Percentiles rank a stretch among this genome's conserved stretches.
Evolutionary conservation across 2,888 invertebrate genomes (phyloP).

Genomic region (Drosophila anomalipes): DNA sequence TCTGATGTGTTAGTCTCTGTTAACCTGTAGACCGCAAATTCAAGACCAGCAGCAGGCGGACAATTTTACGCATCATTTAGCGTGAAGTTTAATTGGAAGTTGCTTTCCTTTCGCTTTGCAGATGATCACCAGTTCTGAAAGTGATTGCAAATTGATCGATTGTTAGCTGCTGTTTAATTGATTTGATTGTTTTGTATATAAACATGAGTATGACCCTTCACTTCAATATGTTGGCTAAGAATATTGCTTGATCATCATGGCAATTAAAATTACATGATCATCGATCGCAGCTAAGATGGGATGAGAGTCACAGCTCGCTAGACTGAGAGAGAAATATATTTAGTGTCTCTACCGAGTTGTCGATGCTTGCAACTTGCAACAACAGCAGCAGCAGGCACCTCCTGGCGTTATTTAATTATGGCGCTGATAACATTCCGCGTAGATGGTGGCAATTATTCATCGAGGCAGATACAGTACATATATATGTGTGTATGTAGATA

Average conservation of each 20-base stretch:
- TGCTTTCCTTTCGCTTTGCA: conserved; percentile 48
- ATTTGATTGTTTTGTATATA: conserved; percentile 67
- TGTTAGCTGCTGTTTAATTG: conserved; percentile 68
- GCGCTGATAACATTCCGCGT: conserved; percentile 85
- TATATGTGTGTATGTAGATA: not conserved
- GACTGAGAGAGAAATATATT: not conserved
- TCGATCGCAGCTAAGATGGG: conserved; percentile 36
- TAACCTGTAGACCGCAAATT: conserved; percentile 39
- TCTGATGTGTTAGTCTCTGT: not conserved
- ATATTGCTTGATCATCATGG: conserved; percentile 59
- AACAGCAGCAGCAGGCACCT: conserved; percentile 55
- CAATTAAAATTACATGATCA: conserved; percentile 67
- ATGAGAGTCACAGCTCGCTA: too few relatives aligned
- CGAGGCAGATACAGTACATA: conserved; percentile 52
- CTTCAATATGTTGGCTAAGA: conserved; percentile 29
- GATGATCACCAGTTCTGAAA: conserved; percentile 37
- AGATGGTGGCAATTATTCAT: conserved; percentile 85
- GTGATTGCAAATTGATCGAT: conserved; percentile 67
- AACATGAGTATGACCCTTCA: conserved; percentile 50
- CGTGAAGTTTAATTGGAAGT: conserved; percentile 81
- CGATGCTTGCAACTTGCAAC: conserved; percentile 1
- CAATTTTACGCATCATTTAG: conserved; percentile 82
- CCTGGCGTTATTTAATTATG: conserved; percentile 85
- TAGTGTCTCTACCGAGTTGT: conserved; percentile 14
- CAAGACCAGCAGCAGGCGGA: conserved; percentile 79